These are phyloP conservation scores for Zygothrica quintamaculata DNA, from an alignment of 2,888 invertebrate genomes.

Conservation along the genomic window DNA sequence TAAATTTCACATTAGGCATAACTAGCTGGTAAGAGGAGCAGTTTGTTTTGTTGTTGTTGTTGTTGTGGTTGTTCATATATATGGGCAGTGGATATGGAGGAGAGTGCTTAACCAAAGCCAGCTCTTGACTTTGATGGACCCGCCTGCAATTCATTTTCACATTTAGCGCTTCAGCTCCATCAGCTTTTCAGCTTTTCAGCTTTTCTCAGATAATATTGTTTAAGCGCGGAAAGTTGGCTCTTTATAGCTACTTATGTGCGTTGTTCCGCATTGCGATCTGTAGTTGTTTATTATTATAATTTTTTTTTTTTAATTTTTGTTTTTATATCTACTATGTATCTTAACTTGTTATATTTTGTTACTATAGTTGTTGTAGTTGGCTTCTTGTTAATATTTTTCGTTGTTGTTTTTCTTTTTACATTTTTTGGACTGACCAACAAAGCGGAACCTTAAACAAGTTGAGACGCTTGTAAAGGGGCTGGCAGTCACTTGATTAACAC, in stretches of 20 bases:
- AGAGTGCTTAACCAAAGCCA: constrained; percentile 15
- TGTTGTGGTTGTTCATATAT: no score
- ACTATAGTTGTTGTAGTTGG: constrained; percentile 17
- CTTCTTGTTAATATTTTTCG: constrained; percentile 7
- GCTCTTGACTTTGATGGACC: constrained; percentile 60
- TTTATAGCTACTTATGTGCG: constrained; percentile 30
- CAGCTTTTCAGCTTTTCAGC: constrained; percentile 47
- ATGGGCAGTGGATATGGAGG: not conserved
- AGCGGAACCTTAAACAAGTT: constrained; percentile 70
- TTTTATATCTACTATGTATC: no score
- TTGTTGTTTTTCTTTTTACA: constrained; percentile 12
- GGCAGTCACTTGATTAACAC: constrained; percentile 66
- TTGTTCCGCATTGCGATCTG: constrained; percentile 64
- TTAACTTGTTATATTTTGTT: constrained; percentile 49
- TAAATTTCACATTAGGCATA: constrained; percentile 76
- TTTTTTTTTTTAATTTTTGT: constrained; percentile 7
- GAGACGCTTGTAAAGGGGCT: constrained; percentile 43
- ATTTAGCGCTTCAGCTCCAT: constrained; percentile 33
- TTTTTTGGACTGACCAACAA: constrained; percentile 53
- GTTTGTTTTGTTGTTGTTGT: not conserved
- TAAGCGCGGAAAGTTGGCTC: constrained; percentile 45
- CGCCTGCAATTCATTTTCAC: constrained; percentile 68
- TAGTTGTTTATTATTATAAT: constrained; percentile 15
- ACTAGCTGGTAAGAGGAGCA: constrained; percentile 23
- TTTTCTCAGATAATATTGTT: constrained; percentile 53